phyloP scores from a whole-genome alignment of 92 coral and sea anemone species.

The Nematostella vectensis region DNA sequence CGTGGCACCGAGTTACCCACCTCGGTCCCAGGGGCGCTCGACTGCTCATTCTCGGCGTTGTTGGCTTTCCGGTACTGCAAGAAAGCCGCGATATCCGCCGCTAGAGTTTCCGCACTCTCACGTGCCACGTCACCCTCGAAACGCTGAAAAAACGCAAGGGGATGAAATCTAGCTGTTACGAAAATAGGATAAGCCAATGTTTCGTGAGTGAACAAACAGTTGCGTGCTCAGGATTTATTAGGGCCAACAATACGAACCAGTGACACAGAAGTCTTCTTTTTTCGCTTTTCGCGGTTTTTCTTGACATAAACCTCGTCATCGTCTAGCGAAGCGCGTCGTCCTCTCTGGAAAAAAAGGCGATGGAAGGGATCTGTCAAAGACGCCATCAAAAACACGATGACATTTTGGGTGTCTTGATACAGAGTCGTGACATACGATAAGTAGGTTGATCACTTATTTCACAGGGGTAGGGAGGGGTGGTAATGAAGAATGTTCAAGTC shows the following conservation, averaged over 20 bases:
- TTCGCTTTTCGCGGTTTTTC: slow-evolving; percentile 38
- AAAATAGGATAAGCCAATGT: background rate
- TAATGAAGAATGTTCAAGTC: too few relatives aligned
- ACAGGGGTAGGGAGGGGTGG: too few relatives aligned
- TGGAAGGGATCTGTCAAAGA: background rate
- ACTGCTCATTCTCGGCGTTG: too few relatives aligned
- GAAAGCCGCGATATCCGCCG: slow-evolving; percentile 82
- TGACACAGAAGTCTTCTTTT: slow-evolving; percentile 59
- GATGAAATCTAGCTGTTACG: background rate
- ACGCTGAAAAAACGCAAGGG: slow-evolving; percentile 34
- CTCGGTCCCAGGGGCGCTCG: too few relatives aligned
- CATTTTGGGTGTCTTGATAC: too few relatives aligned
- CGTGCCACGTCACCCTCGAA: slow-evolving; percentile 61
- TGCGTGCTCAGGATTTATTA: background rate
- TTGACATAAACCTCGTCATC: slow-evolving; percentile 64
- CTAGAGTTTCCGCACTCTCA: slow-evolving; percentile 60
- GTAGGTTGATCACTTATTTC: too few relatives aligned
- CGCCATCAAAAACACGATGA: too few relatives aligned
- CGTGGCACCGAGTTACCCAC: too few relatives aligned
- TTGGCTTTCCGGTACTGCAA: slow-evolving; percentile 44
- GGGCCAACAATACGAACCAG: slow-evolving; percentile 54
- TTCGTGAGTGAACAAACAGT: background rate
- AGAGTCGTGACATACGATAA: too few relatives aligned
- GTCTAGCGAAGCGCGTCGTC: slow-evolving; percentile 41
- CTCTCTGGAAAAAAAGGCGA: slow-evolving; percentile 5